Evolutionary conservation across 2,888 invertebrate species (phyloP), one percentile per base, ranked within the genome.

Genomic region (Pediacus dermestoides): DNA sequence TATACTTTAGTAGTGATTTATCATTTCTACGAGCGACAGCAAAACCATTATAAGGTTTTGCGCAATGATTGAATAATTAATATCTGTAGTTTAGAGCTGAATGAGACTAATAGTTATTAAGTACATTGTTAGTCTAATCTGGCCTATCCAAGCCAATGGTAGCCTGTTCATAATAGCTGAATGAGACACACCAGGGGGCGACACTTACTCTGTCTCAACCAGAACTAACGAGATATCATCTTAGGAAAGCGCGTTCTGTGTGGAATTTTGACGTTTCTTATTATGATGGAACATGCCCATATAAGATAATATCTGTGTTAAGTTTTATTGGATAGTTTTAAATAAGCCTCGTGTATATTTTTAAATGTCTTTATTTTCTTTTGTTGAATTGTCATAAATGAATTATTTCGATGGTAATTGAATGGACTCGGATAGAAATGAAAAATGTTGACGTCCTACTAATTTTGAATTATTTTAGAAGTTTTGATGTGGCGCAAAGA

Each of bases 121-220:
- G 6, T 9, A 25, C 4, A 9, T 4, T 9, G 3, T 28, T 28
- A 11, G 11, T 7, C 3, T 4, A 28, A 14, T 13, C 28, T 28
- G n/a, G 28, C n/a, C 14, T 14, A 13, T n/a, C 11, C 10, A 28
- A 28, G 4, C 8, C 14, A 13, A 27, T 60, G 57, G 62, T 60
- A 62, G 61, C 57, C 49, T 60, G 61, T 63, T 65, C 63, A 61
- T 64, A 63, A 61, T 62, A 59, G 61, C 57, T 63, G 66, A 66
- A 66, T 61, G 55, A 55, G 48, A 51, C 62, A 37, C 68, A 52
- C 50, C 64, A 57, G 66, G 67, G 60, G 66, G 64, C 67, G 66
- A 67, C 68, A 67, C 68, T 66, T 64, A 60, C 63, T 62, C 58
- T 58, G 57, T 48, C 45, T 38, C 44, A 39, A 45, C 51, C 46